Evolutionary conservation across 2,113 vertebrate species (phyloP), one percentile per base, ranked within the genome.

Genomic region (Clinocottus analis): DNA sequence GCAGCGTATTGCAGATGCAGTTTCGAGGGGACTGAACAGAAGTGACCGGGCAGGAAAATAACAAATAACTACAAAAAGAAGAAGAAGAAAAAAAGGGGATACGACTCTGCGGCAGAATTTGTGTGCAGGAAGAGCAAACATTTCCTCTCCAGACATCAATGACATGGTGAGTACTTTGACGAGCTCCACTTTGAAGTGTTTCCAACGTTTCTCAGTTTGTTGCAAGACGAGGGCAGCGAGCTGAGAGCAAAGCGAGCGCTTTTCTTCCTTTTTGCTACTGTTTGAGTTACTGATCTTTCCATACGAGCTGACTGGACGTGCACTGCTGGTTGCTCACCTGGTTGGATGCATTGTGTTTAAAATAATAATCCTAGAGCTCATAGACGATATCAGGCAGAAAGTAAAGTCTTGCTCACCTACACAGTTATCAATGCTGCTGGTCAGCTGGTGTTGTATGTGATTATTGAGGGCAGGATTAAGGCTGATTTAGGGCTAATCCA

Each of bases 151-250:
- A 71, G 72, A 82, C 68, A 73, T 63, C 51, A 81, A 43, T 77
- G 59, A 69, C 29, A 47, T 2, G 84, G 91, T 92, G 83, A 92
- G 90, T 87, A 65, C 33, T 63, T 12, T 31, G 7, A 45, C 13
- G 61, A 58, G 41, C 72, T 77, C 31, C 31, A 35, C 7, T 60
- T 23, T 59, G 2, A 37, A 23, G 11, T 13, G 12, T 51, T 13
- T 33, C 14, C 41, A 31, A 4, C 6, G 10, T 37, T 0, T 7
- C 4, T 58, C 21, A 5, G 23, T 53, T 7, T 43, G 9, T 25
- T 37, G 8, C 17, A 7, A 14, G 23, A 45, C 27, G n/a, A 59
- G 35, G 14, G 13, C 16, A 43, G 8, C 0, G 3, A 11, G 11
- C 35, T 31, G n/a, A 17, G 19, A 41, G 37, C 33, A 16, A 45